These are phyloP conservation scores for Pardosa pseudoannulata DNA, from an alignment of 2,888 invertebrate genomes.

Conservation along the genomic window DNA sequence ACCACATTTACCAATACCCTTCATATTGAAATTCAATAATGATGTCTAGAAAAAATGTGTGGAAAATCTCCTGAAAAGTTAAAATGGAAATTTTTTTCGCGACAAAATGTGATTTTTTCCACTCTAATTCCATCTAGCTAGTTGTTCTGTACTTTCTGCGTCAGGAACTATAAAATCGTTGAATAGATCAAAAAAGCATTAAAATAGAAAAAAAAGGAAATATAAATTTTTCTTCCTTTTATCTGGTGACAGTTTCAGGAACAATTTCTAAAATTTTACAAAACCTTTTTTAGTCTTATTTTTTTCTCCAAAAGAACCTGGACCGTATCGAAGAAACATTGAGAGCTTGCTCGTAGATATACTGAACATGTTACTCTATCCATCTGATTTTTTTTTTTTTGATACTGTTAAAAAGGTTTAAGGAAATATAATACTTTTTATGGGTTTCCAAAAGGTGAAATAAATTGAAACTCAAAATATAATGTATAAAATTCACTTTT, in stretches of 20 bases:
- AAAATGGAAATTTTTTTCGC: background rate
- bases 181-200: slow-evolving; percentile 40
- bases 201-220: slow-evolving; percentile 30
- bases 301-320: too few relatives aligned
- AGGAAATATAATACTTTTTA: too few relatives aligned
- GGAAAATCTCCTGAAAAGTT: background rate
- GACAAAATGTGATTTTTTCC: slow-evolving; percentile 14
- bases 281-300: too few relatives aligned
- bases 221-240: slow-evolving; percentile 54
- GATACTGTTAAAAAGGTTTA: too few relatives aligned
- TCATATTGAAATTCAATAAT: background rate
- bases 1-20: too few relatives aligned
- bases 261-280: slow-evolving; percentile 43
- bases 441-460: too few relatives aligned
- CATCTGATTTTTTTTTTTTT: too few relatives aligned
- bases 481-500: too few relatives aligned
- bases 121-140: slow-evolving; percentile 29
- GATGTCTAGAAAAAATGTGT: background rate
- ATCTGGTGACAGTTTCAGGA: slow-evolving; percentile 36
- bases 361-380: too few relatives aligned
- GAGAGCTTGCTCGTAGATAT: too few relatives aligned
- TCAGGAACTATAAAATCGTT: slow-evolving; percentile 43
- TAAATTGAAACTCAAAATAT: too few relatives aligned
- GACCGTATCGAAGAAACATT: too few relatives aligned
- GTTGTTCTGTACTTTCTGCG: slow-evolving; percentile 23